Conservation (phyloP, 2,113 vertebrate species). For the Peromyscus californicus region DNA sequence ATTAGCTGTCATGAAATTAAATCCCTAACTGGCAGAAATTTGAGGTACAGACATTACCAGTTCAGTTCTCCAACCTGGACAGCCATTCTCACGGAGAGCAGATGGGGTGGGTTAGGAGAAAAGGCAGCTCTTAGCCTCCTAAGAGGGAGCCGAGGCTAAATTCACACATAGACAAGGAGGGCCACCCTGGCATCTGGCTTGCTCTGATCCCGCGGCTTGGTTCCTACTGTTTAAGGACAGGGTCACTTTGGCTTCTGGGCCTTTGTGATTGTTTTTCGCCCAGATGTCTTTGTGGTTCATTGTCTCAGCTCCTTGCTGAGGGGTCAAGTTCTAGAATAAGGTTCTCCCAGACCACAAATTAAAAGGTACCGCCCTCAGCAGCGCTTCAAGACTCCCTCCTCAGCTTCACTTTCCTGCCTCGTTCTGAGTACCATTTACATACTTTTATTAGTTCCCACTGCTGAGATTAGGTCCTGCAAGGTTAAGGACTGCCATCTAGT, state of each 20-base stretch:
- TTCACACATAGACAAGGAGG: accelerated
- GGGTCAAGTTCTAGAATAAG: not conserved
- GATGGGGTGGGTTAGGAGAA: not conserved
- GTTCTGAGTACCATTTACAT: not conserved
- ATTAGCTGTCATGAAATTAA: constrained; percentile 14
- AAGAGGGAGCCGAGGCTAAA: not conserved
- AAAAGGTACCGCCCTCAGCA: not conserved
- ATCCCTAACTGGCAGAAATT: constrained; percentile 9
- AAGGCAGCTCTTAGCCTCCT: not conserved
- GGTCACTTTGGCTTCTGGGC: not conserved
- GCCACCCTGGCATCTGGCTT: not conserved
- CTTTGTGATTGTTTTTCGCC: not conserved
- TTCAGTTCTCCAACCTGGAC: not conserved
- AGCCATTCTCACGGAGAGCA: not conserved
- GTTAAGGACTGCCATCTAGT: not conserved
- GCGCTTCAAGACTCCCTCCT: not conserved
- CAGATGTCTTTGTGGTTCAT: not conserved
- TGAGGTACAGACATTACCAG: not conserved
- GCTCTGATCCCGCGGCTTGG: not conserved
- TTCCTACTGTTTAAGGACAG: not conserved
- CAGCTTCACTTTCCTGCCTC: not conserved
- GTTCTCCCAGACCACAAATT: not conserved
- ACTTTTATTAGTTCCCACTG: not conserved
- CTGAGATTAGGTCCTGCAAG: not conserved
- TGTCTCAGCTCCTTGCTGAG: not conserved